Percentiles rank a stretch among this genome's conserved stretches.
Conservation (phyloP, 2,113 vertebrate genomes). For the Camelus dromedarius region DNA sequence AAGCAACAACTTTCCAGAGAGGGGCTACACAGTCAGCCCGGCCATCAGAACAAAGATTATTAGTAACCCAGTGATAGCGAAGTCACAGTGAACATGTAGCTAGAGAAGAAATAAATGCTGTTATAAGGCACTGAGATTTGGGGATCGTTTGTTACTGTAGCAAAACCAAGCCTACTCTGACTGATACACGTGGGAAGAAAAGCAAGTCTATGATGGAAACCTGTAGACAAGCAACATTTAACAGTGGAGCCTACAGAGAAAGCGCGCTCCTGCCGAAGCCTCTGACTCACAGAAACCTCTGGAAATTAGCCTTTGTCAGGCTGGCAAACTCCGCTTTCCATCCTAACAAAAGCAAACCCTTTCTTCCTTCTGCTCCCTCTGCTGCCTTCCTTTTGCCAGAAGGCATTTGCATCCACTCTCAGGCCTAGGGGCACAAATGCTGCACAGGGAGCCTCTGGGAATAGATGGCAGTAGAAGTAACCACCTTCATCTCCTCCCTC, state of each 20-base stretch:
- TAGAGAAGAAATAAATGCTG: background rate
- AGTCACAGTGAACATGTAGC: background rate
- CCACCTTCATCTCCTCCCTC: background rate
- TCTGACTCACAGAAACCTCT: background rate
- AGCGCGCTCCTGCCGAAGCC: background rate
- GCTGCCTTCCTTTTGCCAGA: background rate
- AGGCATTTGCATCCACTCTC: background rate
- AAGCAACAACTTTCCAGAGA: background rate
- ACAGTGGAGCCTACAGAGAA: background rate
- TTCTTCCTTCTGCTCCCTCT: background rate
- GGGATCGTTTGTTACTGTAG: background rate
- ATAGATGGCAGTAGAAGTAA: background rate
- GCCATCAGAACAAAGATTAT: background rate
- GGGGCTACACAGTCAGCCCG: background rate
- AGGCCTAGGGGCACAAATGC: background rate
- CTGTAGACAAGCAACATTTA: background rate
- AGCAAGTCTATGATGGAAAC: background rate
- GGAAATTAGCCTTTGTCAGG: background rate
- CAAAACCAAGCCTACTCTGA: background rate
- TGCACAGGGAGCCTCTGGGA: background rate
- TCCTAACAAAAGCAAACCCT: background rate
- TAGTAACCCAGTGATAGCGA: background rate
- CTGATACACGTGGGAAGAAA: background rate
- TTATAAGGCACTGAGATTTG: background rate
- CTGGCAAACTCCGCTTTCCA: background rate